Conservation (phyloP, 2,797 vertebrate genomes). For the Chrosomus eos region DNA sequence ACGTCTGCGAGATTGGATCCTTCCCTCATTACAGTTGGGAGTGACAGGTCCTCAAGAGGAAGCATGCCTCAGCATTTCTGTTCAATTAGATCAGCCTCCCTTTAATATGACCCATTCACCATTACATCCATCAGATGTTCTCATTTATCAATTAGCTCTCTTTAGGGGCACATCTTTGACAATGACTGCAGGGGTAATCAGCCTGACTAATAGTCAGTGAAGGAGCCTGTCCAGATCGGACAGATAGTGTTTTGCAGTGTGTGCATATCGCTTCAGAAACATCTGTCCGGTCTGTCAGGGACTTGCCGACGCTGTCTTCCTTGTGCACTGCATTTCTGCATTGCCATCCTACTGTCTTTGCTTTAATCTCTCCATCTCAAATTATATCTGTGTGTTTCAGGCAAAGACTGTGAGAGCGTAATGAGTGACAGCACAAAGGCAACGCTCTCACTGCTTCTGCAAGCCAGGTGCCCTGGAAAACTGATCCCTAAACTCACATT, state of each 20-base stretch:
- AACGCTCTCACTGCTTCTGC: constrained; percentile 10
- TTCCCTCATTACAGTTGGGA: constrained; percentile 26
- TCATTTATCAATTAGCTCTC: constrained; percentile 58
- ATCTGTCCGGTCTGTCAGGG: constrained; percentile 34
- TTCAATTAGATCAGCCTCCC: constrained; percentile 51
- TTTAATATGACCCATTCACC: constrained; percentile 50
- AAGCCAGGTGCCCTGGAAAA: constrained; percentile 3
- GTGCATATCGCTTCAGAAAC: constrained; percentile 51
- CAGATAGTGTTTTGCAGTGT: constrained; percentile 53
- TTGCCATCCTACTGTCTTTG: constrained; percentile 41
- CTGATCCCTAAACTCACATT: constrained; percentile 22
- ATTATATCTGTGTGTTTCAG: constrained; percentile 50
- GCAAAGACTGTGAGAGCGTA: constrained; percentile 29
- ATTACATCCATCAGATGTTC: constrained; percentile 46
- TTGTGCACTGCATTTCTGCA: constrained; percentile 7
- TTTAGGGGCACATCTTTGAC: constrained; percentile 50
- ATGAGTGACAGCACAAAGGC: constrained; percentile 47
- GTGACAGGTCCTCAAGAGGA: constrained; percentile 46
- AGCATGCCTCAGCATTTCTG: constrained; percentile 47
- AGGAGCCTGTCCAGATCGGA: constrained; percentile 49
- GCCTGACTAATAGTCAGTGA: constrained; percentile 53
- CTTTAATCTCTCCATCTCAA: constrained; percentile 42
- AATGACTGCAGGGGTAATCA: constrained; percentile 53
- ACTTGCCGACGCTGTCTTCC: constrained; percentile 20
- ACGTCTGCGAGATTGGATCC: constrained; percentile 23